phyloP scores from a whole-genome alignment of 2,797 vertebrate genomes.

The Pelochelys cantorii region DNA sequence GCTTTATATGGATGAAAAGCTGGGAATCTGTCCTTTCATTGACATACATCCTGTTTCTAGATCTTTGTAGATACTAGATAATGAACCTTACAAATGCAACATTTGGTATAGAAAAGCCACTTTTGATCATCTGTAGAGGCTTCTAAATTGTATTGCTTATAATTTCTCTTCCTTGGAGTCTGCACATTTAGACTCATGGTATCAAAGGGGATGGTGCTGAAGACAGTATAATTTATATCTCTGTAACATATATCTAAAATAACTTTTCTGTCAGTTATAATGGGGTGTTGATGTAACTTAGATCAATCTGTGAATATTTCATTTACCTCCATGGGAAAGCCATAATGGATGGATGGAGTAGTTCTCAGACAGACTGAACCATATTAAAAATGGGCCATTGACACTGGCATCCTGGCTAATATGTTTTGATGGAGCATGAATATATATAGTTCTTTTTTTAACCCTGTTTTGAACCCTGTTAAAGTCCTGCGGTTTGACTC shows the following conservation, averaged over 20 bases:
- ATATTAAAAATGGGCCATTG: not conserved
- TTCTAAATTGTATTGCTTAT: not conserved
- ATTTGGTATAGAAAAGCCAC: not conserved
- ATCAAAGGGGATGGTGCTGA: not conserved
- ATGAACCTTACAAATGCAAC: not conserved
- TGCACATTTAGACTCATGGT: not conserved
- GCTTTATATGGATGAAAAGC: not conserved
- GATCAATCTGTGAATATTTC: constrained; percentile 21
- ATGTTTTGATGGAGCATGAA: too few relatives aligned
- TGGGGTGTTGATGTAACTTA: constrained; percentile 15
- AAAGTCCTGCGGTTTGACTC: too few relatives aligned
- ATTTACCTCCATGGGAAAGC: constrained; percentile 36
- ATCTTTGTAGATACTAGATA: not conserved
- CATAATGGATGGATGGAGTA: constrained; percentile 20
- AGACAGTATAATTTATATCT: not conserved
- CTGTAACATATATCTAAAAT: not conserved
- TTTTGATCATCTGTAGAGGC: not conserved
- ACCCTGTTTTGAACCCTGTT: too few relatives aligned
- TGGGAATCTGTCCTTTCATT: not conserved
- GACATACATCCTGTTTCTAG: not conserved
- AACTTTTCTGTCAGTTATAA: not conserved
- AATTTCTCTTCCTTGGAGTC: not conserved
- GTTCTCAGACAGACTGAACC: not conserved
- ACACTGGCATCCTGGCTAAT: not conserved
- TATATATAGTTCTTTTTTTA: too few relatives aligned